Evolutionary conservation across 2,797 vertebrate genomes (phyloP), one percentile per base, ranked within the genome.

Genomic region (Jordanella pulchra): DNA sequence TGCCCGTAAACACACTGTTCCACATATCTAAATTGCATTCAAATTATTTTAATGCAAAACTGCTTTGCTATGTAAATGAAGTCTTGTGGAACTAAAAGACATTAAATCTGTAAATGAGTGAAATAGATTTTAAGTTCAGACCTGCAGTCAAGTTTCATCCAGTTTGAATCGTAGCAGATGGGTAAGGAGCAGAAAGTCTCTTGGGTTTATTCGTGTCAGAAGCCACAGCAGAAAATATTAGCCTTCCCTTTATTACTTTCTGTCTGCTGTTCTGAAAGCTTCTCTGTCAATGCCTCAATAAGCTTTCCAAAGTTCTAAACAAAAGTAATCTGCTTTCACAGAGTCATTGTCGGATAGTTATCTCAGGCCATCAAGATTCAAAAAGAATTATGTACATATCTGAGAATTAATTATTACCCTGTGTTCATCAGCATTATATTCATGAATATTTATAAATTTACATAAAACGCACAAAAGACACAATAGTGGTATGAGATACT

Each of bases 231-330:
- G 64, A 77, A 71, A 72, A 82, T 66, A 81, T 75, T 72, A 67
- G 67, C 48, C 72, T 68, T 44, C 35, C 65, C 65, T 84, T 84
- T 81, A 84, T 87, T 87, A 68, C 77, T 83, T 84, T 86, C 73
- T 44, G 64, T 79, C 79, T 81, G 81, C 63, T n/a, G 76, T 70
- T 74, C 65, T 76, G 65, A 72, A 70, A 72, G 80, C 72, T 65
- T 69, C 71, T 76, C 72, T 72, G 55, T 83, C 77, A 69, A 11
- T 1, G 65, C 58, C 67, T 80, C 66, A 54, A 44, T 11, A 55
- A 58, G 30, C 4, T 13, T 66, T 73, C 15, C 54, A 7, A 53
- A 69, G 35, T 44, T 75, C 32, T 5, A 42, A 63, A 70, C 69
- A 73, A 55, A 73, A 68, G 15, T 67, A 55, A 1, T 27, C 21